These are phyloP conservation scores for Erebia ligea DNA, from an alignment of 2,888 invertebrate genomes.

Conservation along the genomic window DNA sequence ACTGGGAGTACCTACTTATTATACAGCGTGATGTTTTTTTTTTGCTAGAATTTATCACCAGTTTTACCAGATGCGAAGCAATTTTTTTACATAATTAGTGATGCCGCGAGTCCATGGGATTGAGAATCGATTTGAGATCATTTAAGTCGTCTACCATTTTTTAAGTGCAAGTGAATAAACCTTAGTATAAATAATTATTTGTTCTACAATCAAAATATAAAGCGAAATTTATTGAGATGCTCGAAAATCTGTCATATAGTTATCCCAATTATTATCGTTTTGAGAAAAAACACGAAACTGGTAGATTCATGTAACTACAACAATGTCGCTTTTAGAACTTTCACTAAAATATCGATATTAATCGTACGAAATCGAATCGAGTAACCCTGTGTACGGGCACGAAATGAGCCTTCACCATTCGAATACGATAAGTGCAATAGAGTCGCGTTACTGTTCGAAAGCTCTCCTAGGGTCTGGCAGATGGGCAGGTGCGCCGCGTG, in stretches of 20 bases:
- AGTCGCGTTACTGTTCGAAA: conserved; percentile 16
- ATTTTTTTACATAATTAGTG: conserved; percentile 1
- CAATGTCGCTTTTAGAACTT: too few species aligned
- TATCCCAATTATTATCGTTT: too few species aligned
- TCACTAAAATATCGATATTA: too few species aligned
- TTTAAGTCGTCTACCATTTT: neutral
- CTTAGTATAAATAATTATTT: too few species aligned
- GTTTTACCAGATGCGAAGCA: conserved; percentile 7
- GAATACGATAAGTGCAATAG: neutral
- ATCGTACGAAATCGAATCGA: neutral
- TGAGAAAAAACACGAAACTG: too few species aligned
- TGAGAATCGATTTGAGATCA: neutral
- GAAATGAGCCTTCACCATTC: neutral
- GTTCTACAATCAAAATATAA: too few species aligned
- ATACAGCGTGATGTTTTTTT: neutral
- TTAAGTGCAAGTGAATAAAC: too few species aligned
- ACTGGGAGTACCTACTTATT: neutral
- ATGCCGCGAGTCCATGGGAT: neutral
- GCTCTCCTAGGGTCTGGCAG: conserved; percentile 47
- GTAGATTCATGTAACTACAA: too few species aligned
- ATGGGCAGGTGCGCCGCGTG: conserved; percentile 63
- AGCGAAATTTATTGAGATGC: too few species aligned
- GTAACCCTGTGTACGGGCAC: neutral
- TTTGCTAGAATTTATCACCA: neutral
- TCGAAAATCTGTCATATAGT: too few species aligned